Evolutionary conservation across 2,888 invertebrate species (phyloP).

Genomic region (Plagiodera versicolora): DNA sequence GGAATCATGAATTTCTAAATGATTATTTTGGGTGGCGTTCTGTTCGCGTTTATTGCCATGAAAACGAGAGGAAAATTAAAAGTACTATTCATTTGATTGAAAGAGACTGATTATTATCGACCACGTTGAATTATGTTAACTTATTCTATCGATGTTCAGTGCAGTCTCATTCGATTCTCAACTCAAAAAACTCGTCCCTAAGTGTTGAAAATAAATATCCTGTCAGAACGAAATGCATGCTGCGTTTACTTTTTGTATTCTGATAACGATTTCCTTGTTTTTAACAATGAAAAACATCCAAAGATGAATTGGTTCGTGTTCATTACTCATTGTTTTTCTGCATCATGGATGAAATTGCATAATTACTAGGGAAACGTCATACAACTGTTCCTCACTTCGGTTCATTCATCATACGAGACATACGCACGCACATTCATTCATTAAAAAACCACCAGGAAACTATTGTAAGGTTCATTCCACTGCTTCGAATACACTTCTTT

Average conservation of each 20-base stretch:
- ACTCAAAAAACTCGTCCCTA: too few relatives aligned
- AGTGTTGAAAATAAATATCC: too few relatives aligned
- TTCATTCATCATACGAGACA: slow-evolving; percentile 11
- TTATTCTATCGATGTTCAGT: background rate
- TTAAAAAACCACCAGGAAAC: background rate
- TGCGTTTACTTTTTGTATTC: too few relatives aligned
- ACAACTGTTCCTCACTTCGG: slow-evolving; percentile 5
- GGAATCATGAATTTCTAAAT: slow-evolving; percentile 18
- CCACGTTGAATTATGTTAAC: too few relatives aligned
- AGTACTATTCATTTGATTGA: background rate
- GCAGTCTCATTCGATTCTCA: too few relatives aligned
- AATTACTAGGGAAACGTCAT: slow-evolving; percentile 10
- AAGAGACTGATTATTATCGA: too few relatives aligned
- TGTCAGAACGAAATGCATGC: too few relatives aligned
- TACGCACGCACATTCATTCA: slow-evolving; percentile 3
- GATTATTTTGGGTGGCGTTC: slow-evolving; percentile 17
- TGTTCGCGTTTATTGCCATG: background rate
- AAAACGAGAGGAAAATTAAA: background rate
- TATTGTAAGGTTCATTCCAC: background rate
- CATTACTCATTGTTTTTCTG: background rate
- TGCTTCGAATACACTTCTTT: background rate
- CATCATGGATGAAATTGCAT: background rate
- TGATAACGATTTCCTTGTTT: too few relatives aligned
- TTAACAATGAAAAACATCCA: background rate
- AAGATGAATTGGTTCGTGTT: background rate